Base-by-base conservation (phyloP, 1,140 invertebrate genomes). In the Leucophenga varia region DNA sequence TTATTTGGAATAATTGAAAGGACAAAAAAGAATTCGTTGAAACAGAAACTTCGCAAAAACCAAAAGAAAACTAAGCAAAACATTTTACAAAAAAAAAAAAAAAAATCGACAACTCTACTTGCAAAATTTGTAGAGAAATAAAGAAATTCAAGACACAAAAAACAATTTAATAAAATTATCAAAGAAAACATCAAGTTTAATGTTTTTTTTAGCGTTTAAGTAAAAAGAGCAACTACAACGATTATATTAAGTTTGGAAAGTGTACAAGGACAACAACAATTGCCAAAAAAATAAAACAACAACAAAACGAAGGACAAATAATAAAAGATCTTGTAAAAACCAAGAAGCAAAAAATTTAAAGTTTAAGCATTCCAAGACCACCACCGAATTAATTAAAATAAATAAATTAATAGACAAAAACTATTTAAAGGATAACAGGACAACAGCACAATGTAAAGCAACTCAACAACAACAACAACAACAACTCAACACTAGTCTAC, bases 401-500 rank as follows among this genome's bases (percentile, higher is more conserved):
- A 51, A 49, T 21, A 13, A 47, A 54, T 48, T 40, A n/a, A 43
- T 2, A 49, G 12, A 48, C 18, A 39, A 40, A 3, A 2, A n/a
- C n/a, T n/a, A n/a, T n/a, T n/a, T n/a, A n/a, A 40, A 25, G 2
- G 16, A 17, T 5, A 1, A n/a, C 12, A 32, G 20, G 25, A 43
- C 5, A 34, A 34, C 38, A 52, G 28, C 53, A 49, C 49, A 54
- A 50, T 58, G 59, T 67, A 65, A 65, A 52, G 58, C 59, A 65
- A 65, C 61, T 65, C 59, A 65, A 65, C 63, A 56, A 52, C n/a
- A n/a, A n/a, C n/a, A n/a, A n/a, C n/a, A n/a, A n/a, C n/a, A n/a
- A n/a, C n/a, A n/a, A n/a, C n/a, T n/a, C n/a, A n/a, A 65, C 65
- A 65, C 61, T 65, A 65, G 61, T 65, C 61, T 67, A 67, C n/a